Evolutionary conservation across 1,140 invertebrate genomes (phyloP), one percentile per base, ranked within the genome.

Genomic region (Procambarus clarkii): DNA sequence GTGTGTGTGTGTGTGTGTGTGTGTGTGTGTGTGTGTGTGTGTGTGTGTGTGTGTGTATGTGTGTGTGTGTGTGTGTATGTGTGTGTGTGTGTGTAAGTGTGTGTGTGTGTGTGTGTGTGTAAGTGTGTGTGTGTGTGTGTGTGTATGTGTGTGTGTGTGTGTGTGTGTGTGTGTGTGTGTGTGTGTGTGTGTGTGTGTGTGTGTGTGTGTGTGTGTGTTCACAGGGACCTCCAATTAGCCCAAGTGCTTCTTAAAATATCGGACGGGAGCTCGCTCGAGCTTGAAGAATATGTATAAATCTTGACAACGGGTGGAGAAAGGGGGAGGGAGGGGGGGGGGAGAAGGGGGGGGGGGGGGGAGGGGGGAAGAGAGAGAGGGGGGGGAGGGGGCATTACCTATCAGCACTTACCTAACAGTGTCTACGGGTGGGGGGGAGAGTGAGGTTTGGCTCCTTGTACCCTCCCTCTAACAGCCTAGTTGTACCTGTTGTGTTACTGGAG

Each of bases 1-100:
- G 34, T 34, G 34, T 34, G 34, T 58, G 54, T 58, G 54, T 58
- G 54, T 58, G 54, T 58, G 54, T 58, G 54, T 58, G 54, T 58
- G 54, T 58, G 54, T 58, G 54, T 58, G 54, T 58, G 54, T 58
- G 54, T 58, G 54, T 58, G 54, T 58, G 54, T 34, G 34, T 34
- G 34, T 34, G 34, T 34, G 34, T 34, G 34, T 34, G 34, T 34
- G 54, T 78, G 15, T 78, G 46, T 77, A 8, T 77, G 74, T 24
- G 44, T 77, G 21, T 77, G 44, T 78, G 34, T 78, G 46, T 78
- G 34, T 78, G 46, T 78, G 34, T 78, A 45, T 78, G 34, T 78
- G 46, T 78, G 18, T 78, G 46, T 78, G 34, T 78, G 46, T 77
- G 21, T 77, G 44, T 77, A 13, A 7, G 54, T 58, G 54, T n/a